Conservation (phyloP, 1,140 invertebrate genomes). For the Trichonephila clavata region DNA sequence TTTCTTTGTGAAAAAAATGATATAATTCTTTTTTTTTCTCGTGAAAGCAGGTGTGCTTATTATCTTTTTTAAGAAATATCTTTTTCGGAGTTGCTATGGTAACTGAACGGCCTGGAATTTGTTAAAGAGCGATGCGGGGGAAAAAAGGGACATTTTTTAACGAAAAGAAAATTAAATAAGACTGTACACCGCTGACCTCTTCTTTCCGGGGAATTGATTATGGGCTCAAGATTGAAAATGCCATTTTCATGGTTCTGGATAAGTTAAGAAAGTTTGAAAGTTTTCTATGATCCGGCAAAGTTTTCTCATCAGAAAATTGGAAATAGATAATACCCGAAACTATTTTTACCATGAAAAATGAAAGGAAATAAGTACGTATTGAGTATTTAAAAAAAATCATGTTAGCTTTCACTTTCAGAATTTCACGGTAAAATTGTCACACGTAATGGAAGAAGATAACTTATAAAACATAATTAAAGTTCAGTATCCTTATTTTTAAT, state of each 20-base stretch:
- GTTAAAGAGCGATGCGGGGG: not conserved
- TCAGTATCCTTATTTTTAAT: no score
- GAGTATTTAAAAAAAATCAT: no score
- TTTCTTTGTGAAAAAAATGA: not conserved
- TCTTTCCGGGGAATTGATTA: not conserved
- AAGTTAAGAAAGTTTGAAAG: conserved; percentile 13
- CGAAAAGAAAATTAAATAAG: not conserved
- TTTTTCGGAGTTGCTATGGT: not conserved
- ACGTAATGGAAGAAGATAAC: no score
- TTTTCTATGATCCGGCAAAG: not conserved
- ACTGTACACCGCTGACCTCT: not conserved
- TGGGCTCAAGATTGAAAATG: conserved; percentile 2
- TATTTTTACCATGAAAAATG: not conserved
- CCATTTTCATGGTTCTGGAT: not conserved
- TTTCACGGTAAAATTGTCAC: no score
- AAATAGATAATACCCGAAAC: not conserved
- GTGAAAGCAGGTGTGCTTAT: not conserved
- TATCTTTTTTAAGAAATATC: not conserved
- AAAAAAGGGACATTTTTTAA: not conserved
- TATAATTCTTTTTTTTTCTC: not conserved
- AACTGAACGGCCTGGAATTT: not conserved
- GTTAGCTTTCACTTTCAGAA: no score
- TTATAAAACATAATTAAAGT: no score
- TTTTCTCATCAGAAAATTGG: conserved; percentile 13
- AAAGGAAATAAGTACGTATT: not conserved